Percentiles rank a stretch among this genome's conserved stretches.
Conservation (phyloP, 2,113 vertebrate genomes). For the Meriones unguiculatus region DNA sequence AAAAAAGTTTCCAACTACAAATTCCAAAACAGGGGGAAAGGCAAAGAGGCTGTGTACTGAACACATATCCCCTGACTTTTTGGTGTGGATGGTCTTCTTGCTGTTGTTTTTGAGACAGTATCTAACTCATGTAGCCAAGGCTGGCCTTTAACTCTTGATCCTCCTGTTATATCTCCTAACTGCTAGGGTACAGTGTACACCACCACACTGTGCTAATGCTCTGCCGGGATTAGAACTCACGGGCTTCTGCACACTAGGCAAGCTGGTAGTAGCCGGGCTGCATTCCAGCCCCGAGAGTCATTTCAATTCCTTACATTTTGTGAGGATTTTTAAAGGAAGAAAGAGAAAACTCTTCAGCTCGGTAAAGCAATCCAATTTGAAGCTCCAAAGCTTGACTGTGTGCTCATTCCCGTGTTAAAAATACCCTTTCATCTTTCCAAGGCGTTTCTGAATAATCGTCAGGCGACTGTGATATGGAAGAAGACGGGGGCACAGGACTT, state of each 20-base stretch:
- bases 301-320: constrained; percentile 37
- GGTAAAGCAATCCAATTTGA: constrained; percentile 54
- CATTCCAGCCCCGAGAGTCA: neutral
- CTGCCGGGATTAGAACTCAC: neutral
- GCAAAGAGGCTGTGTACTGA: neutral
- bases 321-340: neutral
- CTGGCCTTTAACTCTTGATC: neutral
- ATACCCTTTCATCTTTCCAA: constrained; percentile 43
- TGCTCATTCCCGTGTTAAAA: constrained; percentile 56
- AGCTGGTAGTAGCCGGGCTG: neutral
- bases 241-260: neutral
- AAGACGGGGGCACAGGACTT: neutral
- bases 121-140: neutral
- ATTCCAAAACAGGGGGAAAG: neutral
- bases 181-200: neutral
- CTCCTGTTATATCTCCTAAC: neutral
- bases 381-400: constrained; percentile 9
- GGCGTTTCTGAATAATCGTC: neutral
- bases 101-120: neutral
- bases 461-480: neutral
- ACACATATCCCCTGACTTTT: neutral
- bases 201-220: neutral
- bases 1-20: neutral
- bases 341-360: constrained; percentile 9
- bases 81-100: neutral